Percentiles rank a stretch among this genome's conserved stretches.
These are phyloP conservation scores for Diarsia dahlii DNA, from an alignment of 2,888 invertebrate species.

Conservation along the genomic window DNA sequence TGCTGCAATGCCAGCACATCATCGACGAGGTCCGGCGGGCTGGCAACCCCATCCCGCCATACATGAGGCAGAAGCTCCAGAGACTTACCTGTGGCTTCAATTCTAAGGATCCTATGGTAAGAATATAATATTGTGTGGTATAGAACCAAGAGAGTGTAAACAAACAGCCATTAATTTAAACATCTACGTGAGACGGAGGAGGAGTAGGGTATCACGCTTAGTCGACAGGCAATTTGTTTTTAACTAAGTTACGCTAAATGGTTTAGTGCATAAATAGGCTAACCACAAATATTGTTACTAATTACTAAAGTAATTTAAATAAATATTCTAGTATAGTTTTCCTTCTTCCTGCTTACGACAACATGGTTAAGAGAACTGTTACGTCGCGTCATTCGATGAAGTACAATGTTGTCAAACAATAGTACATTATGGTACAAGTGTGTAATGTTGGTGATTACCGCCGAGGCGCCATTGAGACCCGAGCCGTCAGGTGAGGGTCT, in stretches of 20 bases:
- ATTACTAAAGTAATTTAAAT: background rate
- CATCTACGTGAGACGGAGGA: background rate
- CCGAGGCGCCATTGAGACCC: too few species aligned
- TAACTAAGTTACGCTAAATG: background rate
- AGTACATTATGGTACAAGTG: too few species aligned
- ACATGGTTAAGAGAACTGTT: background rate
- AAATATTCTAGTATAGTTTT: background rate
- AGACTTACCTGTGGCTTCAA: conserved; percentile 79
- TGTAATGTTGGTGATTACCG: too few species aligned
- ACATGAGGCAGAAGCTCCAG: conserved; percentile 75
- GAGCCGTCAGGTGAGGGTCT: too few species aligned
- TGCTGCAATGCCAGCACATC: conserved; percentile 74
- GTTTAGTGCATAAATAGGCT: background rate
- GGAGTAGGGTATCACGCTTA: background rate
- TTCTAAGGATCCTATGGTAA: conserved; percentile 77
- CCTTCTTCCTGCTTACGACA: background rate
- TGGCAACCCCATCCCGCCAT: conserved; percentile 77
- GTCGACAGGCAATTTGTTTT: background rate
- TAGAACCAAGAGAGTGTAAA: background rate
- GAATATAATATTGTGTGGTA: conserved; percentile 7
- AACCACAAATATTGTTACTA: background rate
- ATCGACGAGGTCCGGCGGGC: conserved; percentile 74
- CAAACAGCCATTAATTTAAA: background rate
- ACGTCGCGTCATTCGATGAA: background rate
- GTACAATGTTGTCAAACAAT: conserved; percentile 5